Conservation (phyloP, 2,797 vertebrate species). For the Acanthurus leucopareius region DNA sequence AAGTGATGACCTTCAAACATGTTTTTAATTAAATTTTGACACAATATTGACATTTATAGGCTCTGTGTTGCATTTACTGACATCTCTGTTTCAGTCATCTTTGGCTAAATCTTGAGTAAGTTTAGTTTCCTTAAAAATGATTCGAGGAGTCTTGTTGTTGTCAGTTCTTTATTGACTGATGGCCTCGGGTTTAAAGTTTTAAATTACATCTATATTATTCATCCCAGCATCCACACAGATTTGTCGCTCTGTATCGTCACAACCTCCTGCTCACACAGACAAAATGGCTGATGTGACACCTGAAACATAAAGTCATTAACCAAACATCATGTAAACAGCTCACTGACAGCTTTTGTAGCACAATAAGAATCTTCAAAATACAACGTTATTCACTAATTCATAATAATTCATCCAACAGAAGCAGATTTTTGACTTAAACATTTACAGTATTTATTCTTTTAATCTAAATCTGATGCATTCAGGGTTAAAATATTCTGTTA, state of each 20-base stretch:
- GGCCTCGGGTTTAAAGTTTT: not conserved
- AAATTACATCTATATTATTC: not conserved
- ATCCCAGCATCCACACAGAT: not conserved
- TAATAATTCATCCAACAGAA: not conserved
- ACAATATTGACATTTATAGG: too few species aligned
- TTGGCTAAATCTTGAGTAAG: too few species aligned
- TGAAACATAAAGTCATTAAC: constrained; percentile 13
- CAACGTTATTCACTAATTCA: not conserved
- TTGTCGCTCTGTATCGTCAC: not conserved
- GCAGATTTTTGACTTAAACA: not conserved
- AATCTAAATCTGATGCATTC: constrained; percentile 5
- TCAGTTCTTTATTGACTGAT: not conserved
- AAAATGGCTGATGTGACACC: not conserved
- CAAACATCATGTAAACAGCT: not conserved
- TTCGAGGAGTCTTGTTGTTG: not conserved
- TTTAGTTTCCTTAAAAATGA: not conserved
- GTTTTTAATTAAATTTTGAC: not conserved
- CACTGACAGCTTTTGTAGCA: not conserved
- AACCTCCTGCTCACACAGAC: constrained; percentile 8
- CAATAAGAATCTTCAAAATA: constrained; percentile 9
- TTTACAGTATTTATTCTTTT: not conserved
- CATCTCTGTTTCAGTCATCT: not conserved
- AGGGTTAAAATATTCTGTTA: not conserved
- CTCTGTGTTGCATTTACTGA: too few species aligned
- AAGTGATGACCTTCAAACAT: too few species aligned